phyloP scores from a whole-genome alignment of 2,888 invertebrate species.

The Tromatobia lineatoria region DNA sequence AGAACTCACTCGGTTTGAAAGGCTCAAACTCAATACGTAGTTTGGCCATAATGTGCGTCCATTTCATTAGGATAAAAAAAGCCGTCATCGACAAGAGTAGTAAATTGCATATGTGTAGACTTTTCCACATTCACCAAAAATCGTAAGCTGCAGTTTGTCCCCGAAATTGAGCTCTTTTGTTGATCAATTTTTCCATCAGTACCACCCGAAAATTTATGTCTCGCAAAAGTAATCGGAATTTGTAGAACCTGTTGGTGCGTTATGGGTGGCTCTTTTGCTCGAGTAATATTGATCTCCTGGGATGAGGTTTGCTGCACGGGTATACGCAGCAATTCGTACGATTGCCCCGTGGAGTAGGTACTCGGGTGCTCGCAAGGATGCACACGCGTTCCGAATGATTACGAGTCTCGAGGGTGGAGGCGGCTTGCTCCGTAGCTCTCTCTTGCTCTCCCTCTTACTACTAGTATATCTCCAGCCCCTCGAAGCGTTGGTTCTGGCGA shows the following conservation, averaged over 20 bases:
- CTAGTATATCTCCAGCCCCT: background rate
- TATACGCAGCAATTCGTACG: slow-evolving; percentile 19
- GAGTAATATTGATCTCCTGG: slow-evolving; percentile 21
- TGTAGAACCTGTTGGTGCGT: slow-evolving; percentile 14
- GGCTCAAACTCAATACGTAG: no score
- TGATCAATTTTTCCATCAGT: slow-evolving; percentile 8
- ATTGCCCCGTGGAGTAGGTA: slow-evolving; percentile 10
- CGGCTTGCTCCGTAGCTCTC: background rate
- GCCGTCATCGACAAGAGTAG: no score
- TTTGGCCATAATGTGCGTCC: no score
- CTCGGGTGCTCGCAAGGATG: slow-evolving; percentile 34
- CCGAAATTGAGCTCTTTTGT: background rate
- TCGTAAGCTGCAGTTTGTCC: background rate
- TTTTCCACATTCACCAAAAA: background rate
- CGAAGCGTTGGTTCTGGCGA: slow-evolving; percentile 21
- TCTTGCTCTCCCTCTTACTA: background rate
- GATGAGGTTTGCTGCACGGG: background rate
- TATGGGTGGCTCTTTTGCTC: background rate
- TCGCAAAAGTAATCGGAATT: slow-evolving; percentile 30
- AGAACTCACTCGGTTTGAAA: no score
- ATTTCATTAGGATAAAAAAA: no score
- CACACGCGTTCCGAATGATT: slow-evolving; percentile 48
- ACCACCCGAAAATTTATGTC: background rate
- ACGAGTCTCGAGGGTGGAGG: slow-evolving; percentile 42
- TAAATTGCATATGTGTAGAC: background rate